Evolutionary conservation across 2,113 vertebrate genomes (phyloP).

Genomic region (Sarotherodon lohbergeri): DNA sequence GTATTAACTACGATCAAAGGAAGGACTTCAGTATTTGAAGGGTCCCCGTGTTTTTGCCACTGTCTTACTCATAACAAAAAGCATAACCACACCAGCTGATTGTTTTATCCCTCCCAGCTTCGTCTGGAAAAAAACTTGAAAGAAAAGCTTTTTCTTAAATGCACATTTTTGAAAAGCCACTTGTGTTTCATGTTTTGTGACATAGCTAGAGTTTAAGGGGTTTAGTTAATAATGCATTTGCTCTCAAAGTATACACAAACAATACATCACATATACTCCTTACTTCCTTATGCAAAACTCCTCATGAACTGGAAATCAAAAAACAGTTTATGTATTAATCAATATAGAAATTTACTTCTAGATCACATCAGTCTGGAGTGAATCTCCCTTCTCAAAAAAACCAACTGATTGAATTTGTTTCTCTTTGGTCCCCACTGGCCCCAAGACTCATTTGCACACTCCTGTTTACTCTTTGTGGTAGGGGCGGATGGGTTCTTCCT

Average conservation of each 20-base stretch:
- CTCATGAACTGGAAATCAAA: not conserved
- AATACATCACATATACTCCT: not conserved
- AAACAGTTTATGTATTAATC: not conserved
- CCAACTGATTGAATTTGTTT: not conserved
- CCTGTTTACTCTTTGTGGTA: not conserved
- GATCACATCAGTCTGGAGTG: not conserved
- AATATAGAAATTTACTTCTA: not conserved
- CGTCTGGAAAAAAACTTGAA: not conserved
- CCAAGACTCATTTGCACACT: not conserved
- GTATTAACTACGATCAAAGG: constrained; percentile 59
- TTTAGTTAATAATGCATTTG: not conserved
- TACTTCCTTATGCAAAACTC: not conserved
- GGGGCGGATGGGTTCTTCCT: not conserved
- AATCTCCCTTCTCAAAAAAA: not conserved
- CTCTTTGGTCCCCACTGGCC: not conserved
- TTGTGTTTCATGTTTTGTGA: not conserved
- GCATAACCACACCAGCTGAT: not conserved
- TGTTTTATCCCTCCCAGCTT: not conserved
- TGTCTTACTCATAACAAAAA: not conserved
- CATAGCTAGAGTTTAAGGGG: not conserved
- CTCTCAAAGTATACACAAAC: not conserved
- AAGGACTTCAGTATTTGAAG: constrained; percentile 28
- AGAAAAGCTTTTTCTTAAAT: not conserved
- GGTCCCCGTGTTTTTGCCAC: constrained; percentile 1
- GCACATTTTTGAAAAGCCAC: not conserved